phyloP scores from a whole-genome alignment of 1,140 invertebrate species.

The Zaprionus inermis region DNA sequence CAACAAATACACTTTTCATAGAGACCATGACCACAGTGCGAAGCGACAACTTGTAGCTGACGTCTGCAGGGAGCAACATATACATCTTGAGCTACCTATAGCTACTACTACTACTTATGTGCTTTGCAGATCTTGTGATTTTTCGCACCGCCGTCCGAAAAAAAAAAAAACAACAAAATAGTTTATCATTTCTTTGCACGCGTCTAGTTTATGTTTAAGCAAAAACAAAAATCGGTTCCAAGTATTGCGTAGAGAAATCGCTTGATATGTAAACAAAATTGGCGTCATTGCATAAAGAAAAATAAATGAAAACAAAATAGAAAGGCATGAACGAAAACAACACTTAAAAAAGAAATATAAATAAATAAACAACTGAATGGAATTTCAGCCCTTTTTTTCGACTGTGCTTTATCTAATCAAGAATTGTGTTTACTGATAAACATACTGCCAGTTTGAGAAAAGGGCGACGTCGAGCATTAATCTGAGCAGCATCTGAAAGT shows the following conservation, averaged over 20 bases:
- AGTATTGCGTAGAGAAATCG: conserved; percentile 48
- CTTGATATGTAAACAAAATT: conserved; percentile 65
- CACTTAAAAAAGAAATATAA: conserved; percentile 55
- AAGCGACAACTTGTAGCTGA: conserved; percentile 59
- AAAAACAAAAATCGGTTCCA: conserved; percentile 31
- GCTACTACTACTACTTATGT: not conserved
- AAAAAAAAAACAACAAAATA: conserved; percentile 19
- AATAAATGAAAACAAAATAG: conserved; percentile 34
- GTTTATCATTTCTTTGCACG: conserved; percentile 63
- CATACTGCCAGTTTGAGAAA: conserved; percentile 19
- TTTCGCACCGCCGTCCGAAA: conserved; percentile 4
- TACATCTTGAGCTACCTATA: not conserved
- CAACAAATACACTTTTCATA: not conserved
- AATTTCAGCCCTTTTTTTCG: conserved; percentile 1
- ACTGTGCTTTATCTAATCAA: conserved; percentile 53
- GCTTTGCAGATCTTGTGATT: conserved; percentile 57
- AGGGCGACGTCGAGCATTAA: conserved; percentile 29
- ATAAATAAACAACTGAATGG: conserved; percentile 55
- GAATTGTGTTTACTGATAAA: conserved; percentile 54
- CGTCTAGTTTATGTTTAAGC: conserved; percentile 46
- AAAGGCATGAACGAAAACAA: conserved; percentile 34
- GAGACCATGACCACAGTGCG: conserved; percentile 10
- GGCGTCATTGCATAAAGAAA: conserved; percentile 67
- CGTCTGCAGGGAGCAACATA: conserved; percentile 11
- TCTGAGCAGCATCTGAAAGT: conserved; percentile 36